Evolutionary conservation across 1,140 invertebrate species (phyloP).

Genomic region (Orius insidiosus): DNA sequence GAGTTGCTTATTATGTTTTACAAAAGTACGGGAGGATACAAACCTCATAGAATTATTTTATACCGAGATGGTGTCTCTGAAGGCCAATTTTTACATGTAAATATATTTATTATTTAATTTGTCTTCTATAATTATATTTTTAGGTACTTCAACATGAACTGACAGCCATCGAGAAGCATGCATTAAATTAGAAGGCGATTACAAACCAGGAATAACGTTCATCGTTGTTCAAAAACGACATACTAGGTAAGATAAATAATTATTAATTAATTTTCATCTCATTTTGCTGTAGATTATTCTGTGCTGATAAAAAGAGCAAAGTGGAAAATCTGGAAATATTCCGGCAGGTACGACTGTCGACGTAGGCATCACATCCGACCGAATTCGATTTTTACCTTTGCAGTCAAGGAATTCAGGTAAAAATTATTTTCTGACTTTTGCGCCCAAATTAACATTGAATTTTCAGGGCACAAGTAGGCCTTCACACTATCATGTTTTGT

Average conservation of each 20-base stretch:
- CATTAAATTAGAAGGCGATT: conserved; percentile 93
- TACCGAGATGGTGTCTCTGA: conserved; percentile 96
- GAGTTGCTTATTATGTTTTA: conserved; percentile 92
- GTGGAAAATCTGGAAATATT: conserved; percentile 96
- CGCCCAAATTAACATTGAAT: conserved; percentile 10
- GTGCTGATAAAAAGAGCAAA: conserved; percentile 96
- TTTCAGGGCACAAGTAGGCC: conserved; percentile 88
- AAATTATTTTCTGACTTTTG: neutral
- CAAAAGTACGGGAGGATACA: conserved; percentile 85
- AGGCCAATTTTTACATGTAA: conserved; percentile 55
- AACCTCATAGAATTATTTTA: conserved; percentile 91
- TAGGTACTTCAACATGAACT: conserved; percentile 91
- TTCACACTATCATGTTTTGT: conserved; percentile 97
- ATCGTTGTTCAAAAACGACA: conserved; percentile 98
- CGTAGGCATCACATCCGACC: conserved; percentile 97
- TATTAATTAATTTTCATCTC: conserved; percentile 6
- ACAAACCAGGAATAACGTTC: conserved; percentile 95
- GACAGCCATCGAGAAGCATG: conserved; percentile 96
- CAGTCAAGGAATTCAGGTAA: conserved; percentile 95
- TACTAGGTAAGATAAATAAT: conserved; percentile 37
- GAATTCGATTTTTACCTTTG: conserved; percentile 99
- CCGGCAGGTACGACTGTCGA: conserved; percentile 99
- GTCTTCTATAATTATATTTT: conserved; percentile 41
- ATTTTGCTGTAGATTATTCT: conserved; percentile 69
- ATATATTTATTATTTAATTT: conserved; percentile 15